Conservation (phyloP, 2,888 invertebrate species). For the Mesoligia furuncula region DNA sequence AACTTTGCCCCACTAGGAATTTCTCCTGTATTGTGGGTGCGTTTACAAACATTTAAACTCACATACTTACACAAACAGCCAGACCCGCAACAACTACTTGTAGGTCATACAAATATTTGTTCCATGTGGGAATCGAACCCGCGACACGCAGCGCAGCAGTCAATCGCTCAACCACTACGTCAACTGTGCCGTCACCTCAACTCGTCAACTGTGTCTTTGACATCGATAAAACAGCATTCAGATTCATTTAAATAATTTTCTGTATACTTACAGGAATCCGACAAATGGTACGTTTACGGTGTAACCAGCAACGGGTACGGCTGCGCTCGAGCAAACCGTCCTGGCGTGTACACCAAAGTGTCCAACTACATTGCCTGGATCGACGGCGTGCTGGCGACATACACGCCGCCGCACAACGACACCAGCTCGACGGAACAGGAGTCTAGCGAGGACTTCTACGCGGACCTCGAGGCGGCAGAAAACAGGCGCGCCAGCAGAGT, state of each 20-base stretch:
- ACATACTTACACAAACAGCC: too few relatives aligned
- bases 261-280: constrained; percentile 81
- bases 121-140: too few relatives aligned
- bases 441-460: constrained; percentile 80
- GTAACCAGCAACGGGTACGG: constrained; percentile 96
- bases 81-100: too few relatives aligned
- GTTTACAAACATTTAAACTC: too few relatives aligned
- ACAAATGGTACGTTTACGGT: constrained; percentile 90
- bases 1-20: too few relatives aligned
- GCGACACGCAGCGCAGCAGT: too few relatives aligned
- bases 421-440: constrained; percentile 70
- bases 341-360: constrained; percentile 95
- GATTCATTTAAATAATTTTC: not conserved
- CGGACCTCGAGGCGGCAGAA: constrained; percentile 85
- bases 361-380: constrained; percentile 94
- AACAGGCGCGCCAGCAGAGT: constrained; percentile 77
- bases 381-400: constrained; percentile 87
- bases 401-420: constrained; percentile 77
- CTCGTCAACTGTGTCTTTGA: too few relatives aligned
- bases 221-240: not conserved
- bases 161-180: too few relatives aligned
- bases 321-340: constrained; percentile 94
- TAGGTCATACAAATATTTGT: too few relatives aligned
- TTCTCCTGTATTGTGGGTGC: too few relatives aligned
- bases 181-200: too few relatives aligned